Evolutionary conservation across 2,888 invertebrate species (phyloP).

Genomic region (Lordiphosa fenestrarum): DNA sequence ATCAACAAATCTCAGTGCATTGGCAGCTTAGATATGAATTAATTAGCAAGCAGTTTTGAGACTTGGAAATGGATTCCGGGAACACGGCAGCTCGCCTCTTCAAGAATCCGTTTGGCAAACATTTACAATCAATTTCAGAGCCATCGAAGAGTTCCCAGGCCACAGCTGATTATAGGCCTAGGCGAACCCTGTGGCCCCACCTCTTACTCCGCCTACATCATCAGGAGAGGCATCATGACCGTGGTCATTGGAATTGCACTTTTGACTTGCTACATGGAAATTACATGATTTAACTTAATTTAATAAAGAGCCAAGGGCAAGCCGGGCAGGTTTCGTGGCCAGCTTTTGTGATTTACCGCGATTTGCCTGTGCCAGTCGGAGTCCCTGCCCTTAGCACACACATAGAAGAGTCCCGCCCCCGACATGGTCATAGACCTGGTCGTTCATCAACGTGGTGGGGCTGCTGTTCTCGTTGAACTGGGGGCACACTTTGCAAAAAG

Average conservation of each 20-base stretch:
- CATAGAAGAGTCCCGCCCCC: constrained; percentile 16
- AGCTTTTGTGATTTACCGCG: constrained; percentile 74
- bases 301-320: constrained; percentile 71
- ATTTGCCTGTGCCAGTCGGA: constrained; percentile 27
- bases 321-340: constrained; percentile 50
- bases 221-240: constrained; percentile 14
- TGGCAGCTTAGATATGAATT: constrained; percentile 49
- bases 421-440: constrained; percentile 33
- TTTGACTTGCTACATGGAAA: constrained; percentile 72
- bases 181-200: constrained; percentile 3
- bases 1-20: constrained; percentile 50
- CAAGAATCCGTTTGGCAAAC: constrained; percentile 37
- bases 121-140: constrained; percentile 66
- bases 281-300: constrained; percentile 75
- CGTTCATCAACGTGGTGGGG: constrained; percentile 70
- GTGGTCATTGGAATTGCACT: constrained; percentile 58
- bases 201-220: constrained; percentile 32
- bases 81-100: constrained; percentile 2
- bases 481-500: constrained; percentile 59
- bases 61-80: not conserved
- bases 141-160: constrained; percentile 52
- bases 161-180: constrained; percentile 44
- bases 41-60: constrained; percentile 34
- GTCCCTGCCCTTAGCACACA: constrained; percentile 18
- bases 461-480: constrained; percentile 45